phyloP scores from a whole-genome alignment of 2,113 vertebrate species.

The Erythrolamprus reginae region DNA sequence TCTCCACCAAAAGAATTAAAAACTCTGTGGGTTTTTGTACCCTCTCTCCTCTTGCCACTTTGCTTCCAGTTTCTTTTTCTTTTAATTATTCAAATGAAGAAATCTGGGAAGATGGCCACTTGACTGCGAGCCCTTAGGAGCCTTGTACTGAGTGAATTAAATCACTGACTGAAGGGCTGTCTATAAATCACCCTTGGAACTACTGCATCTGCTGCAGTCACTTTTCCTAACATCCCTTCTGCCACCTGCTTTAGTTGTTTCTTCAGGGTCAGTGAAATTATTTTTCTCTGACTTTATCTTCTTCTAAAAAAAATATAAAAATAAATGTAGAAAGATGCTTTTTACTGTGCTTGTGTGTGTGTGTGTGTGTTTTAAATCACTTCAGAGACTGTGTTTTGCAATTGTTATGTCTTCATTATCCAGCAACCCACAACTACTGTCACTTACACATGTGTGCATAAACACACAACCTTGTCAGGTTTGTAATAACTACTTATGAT shows the following conservation, averaged over 20 bases:
- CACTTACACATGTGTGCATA: not conserved
- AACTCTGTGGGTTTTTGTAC: not conserved
- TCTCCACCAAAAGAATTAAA: constrained; percentile 3
- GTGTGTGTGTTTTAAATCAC: not conserved
- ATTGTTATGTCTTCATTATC: not conserved
- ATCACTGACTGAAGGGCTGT: constrained; percentile 6
- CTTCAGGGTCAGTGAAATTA: not conserved
- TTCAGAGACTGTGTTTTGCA: constrained; percentile 1
- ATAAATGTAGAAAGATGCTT: constrained; percentile 27
- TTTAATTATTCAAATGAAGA: constrained; percentile 18
- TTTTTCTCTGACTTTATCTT: not conserved
- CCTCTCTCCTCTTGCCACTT: too few species aligned
- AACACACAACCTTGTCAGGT: not conserved
- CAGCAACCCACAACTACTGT: not conserved
- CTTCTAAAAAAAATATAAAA: not conserved
- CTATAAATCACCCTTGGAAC: constrained; percentile 3
- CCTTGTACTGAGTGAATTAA: constrained; percentile 1
- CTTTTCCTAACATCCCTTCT: constrained; percentile 14
- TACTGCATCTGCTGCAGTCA: constrained; percentile 39
- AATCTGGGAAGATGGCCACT: not conserved
- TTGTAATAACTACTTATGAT: not conserved
- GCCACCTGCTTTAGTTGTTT: constrained; percentile 24
- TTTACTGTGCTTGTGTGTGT: constrained; percentile 2
- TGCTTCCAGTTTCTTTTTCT: not conserved
- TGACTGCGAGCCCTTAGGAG: constrained; percentile 1